Percentiles rank a stretch among this genome's conserved stretches.
Evolutionary conservation across 2,888 invertebrate species (phyloP).

Genomic region (Eupithecia subfuscata): DNA sequence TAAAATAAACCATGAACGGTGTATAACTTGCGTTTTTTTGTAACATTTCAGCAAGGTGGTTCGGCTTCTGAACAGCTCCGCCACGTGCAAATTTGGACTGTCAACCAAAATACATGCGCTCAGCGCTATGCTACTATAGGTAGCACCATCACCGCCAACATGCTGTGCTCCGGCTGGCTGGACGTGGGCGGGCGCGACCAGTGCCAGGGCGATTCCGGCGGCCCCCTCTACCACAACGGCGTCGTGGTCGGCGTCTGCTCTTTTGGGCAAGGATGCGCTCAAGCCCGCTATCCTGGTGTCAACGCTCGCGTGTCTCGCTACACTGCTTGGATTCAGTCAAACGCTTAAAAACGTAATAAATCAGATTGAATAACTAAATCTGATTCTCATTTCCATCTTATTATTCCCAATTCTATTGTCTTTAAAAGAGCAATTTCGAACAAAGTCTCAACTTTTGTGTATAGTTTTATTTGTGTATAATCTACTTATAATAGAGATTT

Average conservation of each 20-base stretch:
- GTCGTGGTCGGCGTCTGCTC: slow-evolving; percentile 54
- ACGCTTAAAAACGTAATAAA: slow-evolving; percentile 45
- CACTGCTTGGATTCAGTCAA: slow-evolving; percentile 54
- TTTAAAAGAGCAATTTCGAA: too few species aligned
- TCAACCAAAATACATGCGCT: slow-evolving; percentile 50
- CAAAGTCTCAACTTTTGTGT: too few species aligned
- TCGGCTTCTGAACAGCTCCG: slow-evolving; percentile 50
- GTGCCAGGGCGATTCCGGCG: slow-evolving; percentile 57
- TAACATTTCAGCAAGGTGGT: slow-evolving; percentile 42
- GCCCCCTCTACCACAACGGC: slow-evolving; percentile 53
- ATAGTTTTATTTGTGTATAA: too few species aligned
- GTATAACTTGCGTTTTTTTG: not conserved
- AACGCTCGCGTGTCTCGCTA: slow-evolving; percentile 49
- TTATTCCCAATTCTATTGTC: not conserved
- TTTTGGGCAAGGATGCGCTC: slow-evolving; percentile 49
- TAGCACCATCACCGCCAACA: slow-evolving; percentile 46
- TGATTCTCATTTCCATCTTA: not conserved
- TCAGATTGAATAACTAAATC: not conserved
- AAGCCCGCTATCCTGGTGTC: slow-evolving; percentile 49
- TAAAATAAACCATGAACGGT: too few species aligned
- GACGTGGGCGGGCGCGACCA: slow-evolving; percentile 54
- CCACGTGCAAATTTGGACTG: slow-evolving; percentile 54
- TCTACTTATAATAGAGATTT: too few species aligned
- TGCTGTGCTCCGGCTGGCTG: slow-evolving; percentile 54
- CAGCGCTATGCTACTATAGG: slow-evolving; percentile 39